Conservation (phyloP, 2,797 vertebrate genomes). For the Ctenopoma kingsleyae region DNA sequence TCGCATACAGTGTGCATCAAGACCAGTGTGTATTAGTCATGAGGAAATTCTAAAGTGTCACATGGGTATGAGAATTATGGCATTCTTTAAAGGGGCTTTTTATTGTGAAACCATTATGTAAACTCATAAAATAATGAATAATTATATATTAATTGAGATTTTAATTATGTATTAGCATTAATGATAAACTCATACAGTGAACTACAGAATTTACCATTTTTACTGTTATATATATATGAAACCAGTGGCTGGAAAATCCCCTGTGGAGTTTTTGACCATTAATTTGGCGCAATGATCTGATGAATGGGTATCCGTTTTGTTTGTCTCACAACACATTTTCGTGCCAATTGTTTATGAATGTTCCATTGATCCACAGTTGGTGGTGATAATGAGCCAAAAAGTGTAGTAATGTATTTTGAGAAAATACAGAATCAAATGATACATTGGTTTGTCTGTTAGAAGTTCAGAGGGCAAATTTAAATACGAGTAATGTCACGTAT, state of each 20-base stretch:
- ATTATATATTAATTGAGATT: neutral
- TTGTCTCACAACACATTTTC: neutral
- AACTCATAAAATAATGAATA: conserved; percentile 11
- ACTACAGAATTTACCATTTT: neutral
- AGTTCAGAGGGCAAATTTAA: neutral
- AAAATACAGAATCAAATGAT: neutral
- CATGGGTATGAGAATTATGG: neutral
- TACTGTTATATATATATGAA: neutral
- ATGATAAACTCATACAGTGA: conserved; percentile 9
- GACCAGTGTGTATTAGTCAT: neutral
- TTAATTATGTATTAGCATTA: conserved; percentile 22
- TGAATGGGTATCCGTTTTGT: neutral
- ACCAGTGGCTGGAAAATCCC: neutral
- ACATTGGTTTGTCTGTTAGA: neutral
- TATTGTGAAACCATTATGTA: neutral
- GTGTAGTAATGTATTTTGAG: neutral
- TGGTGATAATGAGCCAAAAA: neutral
- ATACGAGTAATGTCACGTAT: conserved; percentile 1
- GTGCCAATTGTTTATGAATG: neutral
- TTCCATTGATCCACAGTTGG: neutral
- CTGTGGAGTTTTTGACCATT: neutral
- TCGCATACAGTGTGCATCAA: neutral
- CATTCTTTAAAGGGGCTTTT: neutral
- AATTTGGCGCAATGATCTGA: too few species aligned
- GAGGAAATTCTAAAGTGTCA: neutral